Conservation (phyloP, 2,888 invertebrate genomes). For the Shargacucullia verbasci region DNA sequence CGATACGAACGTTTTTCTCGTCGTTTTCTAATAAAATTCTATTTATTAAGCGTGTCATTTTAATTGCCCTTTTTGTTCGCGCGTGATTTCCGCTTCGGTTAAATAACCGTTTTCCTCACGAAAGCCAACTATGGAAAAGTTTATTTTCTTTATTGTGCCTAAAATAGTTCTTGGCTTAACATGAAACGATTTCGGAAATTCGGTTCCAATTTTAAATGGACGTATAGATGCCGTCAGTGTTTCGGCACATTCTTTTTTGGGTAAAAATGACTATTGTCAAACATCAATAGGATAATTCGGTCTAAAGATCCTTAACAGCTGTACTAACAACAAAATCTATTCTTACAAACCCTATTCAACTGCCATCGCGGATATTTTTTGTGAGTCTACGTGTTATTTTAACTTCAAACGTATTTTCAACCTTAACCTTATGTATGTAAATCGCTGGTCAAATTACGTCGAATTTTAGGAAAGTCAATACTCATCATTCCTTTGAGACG, state of each 20-base stretch:
- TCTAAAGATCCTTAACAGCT: conserved; percentile 35
- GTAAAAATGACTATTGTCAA: background rate
- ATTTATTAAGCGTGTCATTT: conserved; percentile 55
- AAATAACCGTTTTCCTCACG: conserved; percentile 36
- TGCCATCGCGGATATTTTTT: conserved; percentile 29
- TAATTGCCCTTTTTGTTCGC: conserved; percentile 51
- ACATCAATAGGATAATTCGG: conserved; percentile 2
- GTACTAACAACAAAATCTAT: conserved; percentile 40
- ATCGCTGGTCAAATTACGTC: conserved; percentile 34
- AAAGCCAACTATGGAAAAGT: conserved; percentile 29
- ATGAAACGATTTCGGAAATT: background rate
- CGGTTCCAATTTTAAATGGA: background rate
- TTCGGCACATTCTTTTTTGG: too few relatives aligned
- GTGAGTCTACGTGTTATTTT: conserved; percentile 16
- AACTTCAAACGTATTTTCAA: conserved; percentile 24
- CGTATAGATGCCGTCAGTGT: too few relatives aligned
- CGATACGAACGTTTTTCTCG: conserved; percentile 35
- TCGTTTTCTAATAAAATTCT: conserved; percentile 45
- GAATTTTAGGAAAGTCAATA: conserved; percentile 33
- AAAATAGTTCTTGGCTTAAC: background rate
- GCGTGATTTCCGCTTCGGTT: conserved; percentile 52
- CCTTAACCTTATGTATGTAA: conserved; percentile 26
- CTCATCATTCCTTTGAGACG: conserved; percentile 20
- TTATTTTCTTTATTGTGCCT: conserved; percentile 15
- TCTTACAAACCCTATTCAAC: conserved; percentile 16